These are phyloP conservation scores for Cosmorhoe ocellata DNA, from an alignment of 2,888 invertebrate species.

Conservation along the genomic window DNA sequence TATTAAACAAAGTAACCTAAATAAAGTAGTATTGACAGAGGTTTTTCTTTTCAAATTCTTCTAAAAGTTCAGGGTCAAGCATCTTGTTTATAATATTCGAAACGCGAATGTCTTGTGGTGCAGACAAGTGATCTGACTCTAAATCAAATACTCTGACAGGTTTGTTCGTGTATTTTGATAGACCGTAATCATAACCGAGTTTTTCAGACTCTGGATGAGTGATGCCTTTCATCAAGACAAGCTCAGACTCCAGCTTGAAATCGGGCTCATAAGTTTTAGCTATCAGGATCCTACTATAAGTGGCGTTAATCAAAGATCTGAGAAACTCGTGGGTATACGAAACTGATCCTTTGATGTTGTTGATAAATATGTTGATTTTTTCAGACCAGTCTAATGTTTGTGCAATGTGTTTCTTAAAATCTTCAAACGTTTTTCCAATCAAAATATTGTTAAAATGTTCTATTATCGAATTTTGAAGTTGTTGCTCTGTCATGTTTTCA, in stretches of 20 bases:
- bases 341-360: too few species aligned
- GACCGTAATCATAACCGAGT: conserved; percentile 40
- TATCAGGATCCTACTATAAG: conserved; percentile 39
- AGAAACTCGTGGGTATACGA: conserved; percentile 29
- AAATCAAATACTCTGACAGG: conserved; percentile 40
- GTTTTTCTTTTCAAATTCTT: conserved; percentile 20
- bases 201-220: conserved; percentile 35
- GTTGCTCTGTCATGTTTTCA: conserved; percentile 36
- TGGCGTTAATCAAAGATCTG: conserved; percentile 29
- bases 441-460: too few species aligned
- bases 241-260: conserved; percentile 40
- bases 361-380: too few species aligned
- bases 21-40: neutral
- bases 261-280: conserved; percentile 40
- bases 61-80: conserved; percentile 32
- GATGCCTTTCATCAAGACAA: conserved; percentile 43
- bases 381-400: too few species aligned
- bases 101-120: conserved; percentile 37
- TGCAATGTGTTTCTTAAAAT: too few species aligned
- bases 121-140: conserved; percentile 37
- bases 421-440: too few species aligned
- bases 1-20: too few species aligned
- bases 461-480: conserved; percentile 32
- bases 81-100: conserved; percentile 43
- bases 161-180: conserved; percentile 39